These are phyloP conservation scores for Tenthredo distinguenda DNA, from an alignment of 2,888 invertebrate genomes.

Conservation along the genomic window DNA sequence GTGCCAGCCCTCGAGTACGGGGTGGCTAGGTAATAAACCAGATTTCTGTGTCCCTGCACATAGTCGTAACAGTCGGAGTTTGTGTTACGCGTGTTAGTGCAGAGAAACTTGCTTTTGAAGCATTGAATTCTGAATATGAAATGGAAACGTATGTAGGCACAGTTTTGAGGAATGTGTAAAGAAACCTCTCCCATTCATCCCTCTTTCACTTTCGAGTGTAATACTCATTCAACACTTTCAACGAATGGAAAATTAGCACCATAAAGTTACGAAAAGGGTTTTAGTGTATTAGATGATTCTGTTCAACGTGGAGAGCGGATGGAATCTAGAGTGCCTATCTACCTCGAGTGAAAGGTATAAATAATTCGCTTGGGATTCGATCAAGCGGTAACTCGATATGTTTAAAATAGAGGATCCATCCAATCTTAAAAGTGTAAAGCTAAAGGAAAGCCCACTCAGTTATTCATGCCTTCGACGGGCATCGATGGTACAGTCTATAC, in stretches of 20 bases:
- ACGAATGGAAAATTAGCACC: constrained; percentile 6
- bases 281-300: constrained; percentile 18
- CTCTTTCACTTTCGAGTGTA: background rate
- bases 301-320: background rate
- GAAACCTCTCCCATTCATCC: background rate
- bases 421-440: constrained; percentile 38
- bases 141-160: background rate
- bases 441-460: constrained; percentile 20
- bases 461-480: constrained; percentile 25
- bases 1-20: background rate
- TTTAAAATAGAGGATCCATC: constrained; percentile 32
- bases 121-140: background rate
- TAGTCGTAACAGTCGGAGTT: background rate
- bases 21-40: background rate
- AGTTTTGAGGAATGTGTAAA: background rate
- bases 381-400: constrained; percentile 26
- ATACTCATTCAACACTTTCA: background rate
- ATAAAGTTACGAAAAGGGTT: constrained; percentile 1
- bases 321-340: constrained; percentile 19
- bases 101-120: background rate
- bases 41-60: background rate
- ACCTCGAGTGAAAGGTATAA: constrained; percentile 19
- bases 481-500: background rate
- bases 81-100: background rate
- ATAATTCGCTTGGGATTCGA: constrained; percentile 33